Evolutionary conservation across 2,797 vertebrate species (phyloP), one percentile per base, ranked within the genome.

Genomic region (Pyrocephalus nanus): DNA sequence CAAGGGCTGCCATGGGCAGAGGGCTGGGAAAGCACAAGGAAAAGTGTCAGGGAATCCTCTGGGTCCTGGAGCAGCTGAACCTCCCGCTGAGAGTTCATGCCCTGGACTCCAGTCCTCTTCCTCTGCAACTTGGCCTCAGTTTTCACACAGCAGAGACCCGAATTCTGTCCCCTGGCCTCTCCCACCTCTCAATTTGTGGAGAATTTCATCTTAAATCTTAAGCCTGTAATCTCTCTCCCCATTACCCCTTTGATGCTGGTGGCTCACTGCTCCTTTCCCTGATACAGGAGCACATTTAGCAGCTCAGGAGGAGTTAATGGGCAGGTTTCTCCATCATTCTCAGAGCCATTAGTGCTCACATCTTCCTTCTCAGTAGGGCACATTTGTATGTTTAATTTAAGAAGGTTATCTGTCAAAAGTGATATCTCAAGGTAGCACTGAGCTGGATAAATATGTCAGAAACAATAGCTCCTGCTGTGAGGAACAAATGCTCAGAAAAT

Each of bases 301-400:
- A 75, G 76, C 90, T 82, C 83, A 78, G 53, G 80, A 83, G 66
- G 72, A 75, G 71, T 34, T 85, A 86, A 84, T 57, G 54, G 90
- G 60, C 58, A 64, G 81, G 50, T 83, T 77, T 36, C 83, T 85
- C 58, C 70, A 78, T 92, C 84, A 95, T 78, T 38, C 67, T 88
- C 79, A 77, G 50, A 87, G 67, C 30, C 66, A 95, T 95, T 96
- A 95, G 29, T n/a, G 55, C 53, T 95, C 77, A 69, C 55, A 78
- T 95, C 74, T 90, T 87, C 85, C 55, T 32, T 79, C 82, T 90
- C 71, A 47, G 57, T 79, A 62, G 1, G 1, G 70, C 67, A 92
- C 78, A 92, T 94, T 96, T 73, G 61, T 88, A 88, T 95, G 71
- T 93, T 96, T 96, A 95, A 96, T 97, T 96, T 90, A 95, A 92